These are phyloP conservation scores for Microctonus aethiopoides DNA, from an alignment of 2,888 invertebrate genomes.

Conservation along the genomic window DNA sequence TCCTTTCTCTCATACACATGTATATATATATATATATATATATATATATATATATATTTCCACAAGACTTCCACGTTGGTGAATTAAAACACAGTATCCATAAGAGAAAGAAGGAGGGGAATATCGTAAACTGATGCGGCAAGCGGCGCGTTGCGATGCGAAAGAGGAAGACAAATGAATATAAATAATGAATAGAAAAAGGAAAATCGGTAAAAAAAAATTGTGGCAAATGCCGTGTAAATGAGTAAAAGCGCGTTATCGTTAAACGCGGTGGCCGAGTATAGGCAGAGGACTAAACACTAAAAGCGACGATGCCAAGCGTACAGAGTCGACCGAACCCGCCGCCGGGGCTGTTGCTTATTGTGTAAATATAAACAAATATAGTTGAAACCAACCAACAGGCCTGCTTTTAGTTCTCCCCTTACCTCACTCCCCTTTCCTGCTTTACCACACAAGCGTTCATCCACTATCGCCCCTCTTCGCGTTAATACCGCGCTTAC, in stretches of 20 bases:
- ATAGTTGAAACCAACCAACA: conserved; percentile 68
- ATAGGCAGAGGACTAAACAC: conserved; percentile 61
- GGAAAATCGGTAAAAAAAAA: not conserved
- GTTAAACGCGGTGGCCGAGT: conserved; percentile 53
- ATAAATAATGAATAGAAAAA: not conserved
- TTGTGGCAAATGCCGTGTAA: not conserved
- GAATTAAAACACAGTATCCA: not conserved
- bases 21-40: too few species aligned
- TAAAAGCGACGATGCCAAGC: conserved; percentile 49
- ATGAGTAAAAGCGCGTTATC: not conserved
- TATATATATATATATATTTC: too few species aligned
- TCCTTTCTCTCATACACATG: too few species aligned
- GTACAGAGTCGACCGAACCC: conserved; percentile 39
- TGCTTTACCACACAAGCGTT: conserved; percentile 35
- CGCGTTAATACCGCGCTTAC: conserved; percentile 27
- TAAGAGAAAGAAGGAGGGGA: not conserved
- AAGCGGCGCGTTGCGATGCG: not conserved
- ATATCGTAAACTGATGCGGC: not conserved
- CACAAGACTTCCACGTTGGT: not conserved
- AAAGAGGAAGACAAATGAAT: not conserved
- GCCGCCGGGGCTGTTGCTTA: conserved; percentile 64
- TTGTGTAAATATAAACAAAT: conserved; percentile 69
- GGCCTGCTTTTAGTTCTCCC: conserved; percentile 64
- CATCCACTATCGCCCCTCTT: conserved; percentile 43
- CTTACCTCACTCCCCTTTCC: conserved; percentile 38